Evolutionary conservation across 2,113 vertebrate genomes (phyloP).

Genomic region (Chloebia gouldiae): DNA sequence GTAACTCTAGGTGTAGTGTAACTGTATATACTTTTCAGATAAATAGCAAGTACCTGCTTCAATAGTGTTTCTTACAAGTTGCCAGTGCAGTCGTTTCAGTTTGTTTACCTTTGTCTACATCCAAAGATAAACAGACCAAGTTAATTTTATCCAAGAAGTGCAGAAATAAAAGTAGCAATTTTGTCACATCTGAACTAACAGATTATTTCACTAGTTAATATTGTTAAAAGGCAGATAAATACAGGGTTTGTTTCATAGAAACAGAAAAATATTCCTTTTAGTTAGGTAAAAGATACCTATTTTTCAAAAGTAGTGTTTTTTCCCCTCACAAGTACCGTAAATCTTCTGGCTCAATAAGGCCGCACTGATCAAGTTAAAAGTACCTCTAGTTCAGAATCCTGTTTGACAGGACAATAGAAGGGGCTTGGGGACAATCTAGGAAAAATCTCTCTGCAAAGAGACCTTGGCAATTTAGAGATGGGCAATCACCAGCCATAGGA

Average conservation of each 20-base stretch:
- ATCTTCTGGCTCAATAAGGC: background rate
- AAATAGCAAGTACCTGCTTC: background rate
- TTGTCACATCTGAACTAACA: background rate
- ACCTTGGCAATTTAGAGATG: background rate
- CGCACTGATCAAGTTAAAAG: background rate
- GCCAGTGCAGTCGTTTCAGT: background rate
- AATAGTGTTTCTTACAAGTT: background rate
- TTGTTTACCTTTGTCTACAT: background rate
- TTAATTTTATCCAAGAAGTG: conserved; percentile 3
- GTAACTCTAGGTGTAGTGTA: background rate
- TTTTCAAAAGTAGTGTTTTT: background rate
- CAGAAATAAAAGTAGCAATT: conserved; percentile 27
- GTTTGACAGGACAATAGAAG: background rate
- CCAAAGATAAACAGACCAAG: background rate
- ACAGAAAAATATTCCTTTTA: conserved; percentile 62
- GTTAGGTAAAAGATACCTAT: conserved; percentile 5
- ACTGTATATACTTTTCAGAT: background rate
- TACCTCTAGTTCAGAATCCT: background rate
- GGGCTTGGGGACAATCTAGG: background rate
- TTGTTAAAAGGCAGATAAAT: conserved; percentile 12
- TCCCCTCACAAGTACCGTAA: background rate
- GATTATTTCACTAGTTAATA: conserved; percentile 33
- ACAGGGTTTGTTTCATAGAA: conserved; percentile 77
- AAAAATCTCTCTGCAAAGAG: background rate
- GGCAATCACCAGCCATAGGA: background rate